These are phyloP conservation scores for Rhinogobio ventralis DNA, from an alignment of 2,797 vertebrate species.

Conservation along the genomic window DNA sequence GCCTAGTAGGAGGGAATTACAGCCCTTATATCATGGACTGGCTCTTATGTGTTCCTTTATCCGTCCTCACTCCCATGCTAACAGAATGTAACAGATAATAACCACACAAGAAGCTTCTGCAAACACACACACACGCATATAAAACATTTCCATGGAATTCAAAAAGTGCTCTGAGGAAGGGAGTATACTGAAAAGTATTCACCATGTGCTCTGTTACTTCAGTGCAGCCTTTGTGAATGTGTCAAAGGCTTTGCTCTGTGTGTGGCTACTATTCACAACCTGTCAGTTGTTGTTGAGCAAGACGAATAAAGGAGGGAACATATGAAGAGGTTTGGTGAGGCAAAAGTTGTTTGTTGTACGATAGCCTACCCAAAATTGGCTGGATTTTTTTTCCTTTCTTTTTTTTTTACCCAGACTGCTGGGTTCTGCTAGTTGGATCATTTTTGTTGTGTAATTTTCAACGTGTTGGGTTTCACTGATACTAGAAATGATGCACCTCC, in stretches of 20 bases:
- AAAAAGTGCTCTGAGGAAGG: constrained; percentile 46
- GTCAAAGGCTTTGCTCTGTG: constrained; percentile 39
- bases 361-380: neutral
- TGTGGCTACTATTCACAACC: constrained; percentile 50
- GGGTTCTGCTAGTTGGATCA: neutral
- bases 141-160: constrained; percentile 35
- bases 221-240: constrained; percentile 18
- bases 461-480: neutral
- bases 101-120: constrained; percentile 7
- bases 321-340: constrained; percentile 21
- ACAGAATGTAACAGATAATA: constrained; percentile 18
- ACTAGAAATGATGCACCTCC: neutral
- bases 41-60: constrained; percentile 13
- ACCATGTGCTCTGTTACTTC: constrained; percentile 30
- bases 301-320: constrained; percentile 2
- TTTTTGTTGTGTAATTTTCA: neutral
- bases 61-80: neutral
- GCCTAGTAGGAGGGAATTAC: neutral
- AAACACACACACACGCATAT: neutral
- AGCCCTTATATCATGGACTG: neutral
- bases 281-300: constrained; percentile 30
- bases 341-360: neutral
- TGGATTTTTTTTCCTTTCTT: neutral
- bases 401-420: neutral
- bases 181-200: constrained; percentile 41